Conservation (phyloP, 2,888 invertebrate genomes). For the Ormyrus thymus region DNA sequence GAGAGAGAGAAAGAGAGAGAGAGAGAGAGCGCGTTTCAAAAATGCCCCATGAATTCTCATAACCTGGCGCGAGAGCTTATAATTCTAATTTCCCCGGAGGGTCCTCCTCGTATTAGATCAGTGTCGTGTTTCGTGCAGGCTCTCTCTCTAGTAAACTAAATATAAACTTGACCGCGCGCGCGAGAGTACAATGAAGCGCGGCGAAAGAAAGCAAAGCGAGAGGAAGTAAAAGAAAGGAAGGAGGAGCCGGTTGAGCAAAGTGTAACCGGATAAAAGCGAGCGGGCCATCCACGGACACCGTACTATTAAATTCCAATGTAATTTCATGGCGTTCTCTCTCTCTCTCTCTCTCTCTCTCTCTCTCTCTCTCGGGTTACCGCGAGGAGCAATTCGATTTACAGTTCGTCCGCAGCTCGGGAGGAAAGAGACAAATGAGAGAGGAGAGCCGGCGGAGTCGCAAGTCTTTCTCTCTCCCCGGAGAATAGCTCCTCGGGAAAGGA, state of each 20-base stretch:
- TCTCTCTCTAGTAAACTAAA: no score
- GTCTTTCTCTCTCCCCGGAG: not conserved
- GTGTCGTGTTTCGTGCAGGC: no score
- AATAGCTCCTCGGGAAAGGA: constrained; percentile 26
- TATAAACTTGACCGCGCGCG: no score
- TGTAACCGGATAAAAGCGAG: constrained; percentile 33
- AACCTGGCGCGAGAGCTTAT: no score
- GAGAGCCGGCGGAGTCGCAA: not conserved
- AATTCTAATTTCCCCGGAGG: no score
- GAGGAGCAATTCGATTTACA: constrained; percentile 51
- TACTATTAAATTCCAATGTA: constrained; percentile 51
- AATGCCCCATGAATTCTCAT: no score
- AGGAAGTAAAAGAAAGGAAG: constrained; percentile 1
- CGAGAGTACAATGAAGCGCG: no score
- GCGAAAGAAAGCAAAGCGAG: not conserved
- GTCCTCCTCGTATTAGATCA: no score
- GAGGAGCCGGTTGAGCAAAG: not conserved
- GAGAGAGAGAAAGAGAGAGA: not conserved
- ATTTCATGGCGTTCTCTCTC: constrained; percentile 21
- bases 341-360: no score
- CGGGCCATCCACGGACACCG: constrained; percentile 21
- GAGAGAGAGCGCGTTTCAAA: not conserved
- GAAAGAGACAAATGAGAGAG: constrained; percentile 11
- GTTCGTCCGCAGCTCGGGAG: not conserved
- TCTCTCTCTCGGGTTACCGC: constrained; percentile 25